phyloP scores from a whole-genome alignment of 2,888 invertebrate genomes.

The Megalurothrips usitatus region DNA sequence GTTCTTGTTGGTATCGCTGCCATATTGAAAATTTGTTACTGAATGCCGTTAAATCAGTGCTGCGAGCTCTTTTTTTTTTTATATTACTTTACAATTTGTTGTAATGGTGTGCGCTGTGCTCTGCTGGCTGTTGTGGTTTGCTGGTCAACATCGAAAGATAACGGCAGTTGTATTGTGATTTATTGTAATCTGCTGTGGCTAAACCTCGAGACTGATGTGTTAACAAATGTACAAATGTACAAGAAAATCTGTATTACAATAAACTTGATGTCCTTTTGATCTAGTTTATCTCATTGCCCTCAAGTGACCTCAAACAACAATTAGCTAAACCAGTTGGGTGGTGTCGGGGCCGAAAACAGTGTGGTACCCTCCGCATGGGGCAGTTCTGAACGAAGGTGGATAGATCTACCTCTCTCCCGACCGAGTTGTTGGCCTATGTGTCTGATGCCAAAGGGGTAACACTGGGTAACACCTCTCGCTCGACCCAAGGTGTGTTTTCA shows the following conservation, averaged over 20 bases:
- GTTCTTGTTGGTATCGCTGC: background rate
- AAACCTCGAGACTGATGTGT: slow-evolving; percentile 26
- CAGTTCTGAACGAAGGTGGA: too few relatives aligned
- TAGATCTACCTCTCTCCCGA: too few relatives aligned
- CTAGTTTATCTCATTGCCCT: background rate
- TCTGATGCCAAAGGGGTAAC: too few relatives aligned
- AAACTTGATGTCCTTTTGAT: background rate
- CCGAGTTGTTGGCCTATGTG: too few relatives aligned
- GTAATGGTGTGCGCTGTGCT: background rate
- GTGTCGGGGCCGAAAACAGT: too few relatives aligned
- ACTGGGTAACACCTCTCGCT: too few relatives aligned
- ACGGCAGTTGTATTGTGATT: slow-evolving; percentile 12
- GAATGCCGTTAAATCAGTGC: background rate
- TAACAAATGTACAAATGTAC: slow-evolving; percentile 14
- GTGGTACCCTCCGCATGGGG: too few relatives aligned
- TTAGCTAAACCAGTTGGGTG: too few relatives aligned
- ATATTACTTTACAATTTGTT: slow-evolving; percentile 12
- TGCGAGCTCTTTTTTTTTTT: background rate
- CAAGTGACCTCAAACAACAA: background rate
- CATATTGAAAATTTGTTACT: background rate
- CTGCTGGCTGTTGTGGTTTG: slow-evolving; percentile 19
- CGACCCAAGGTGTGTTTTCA: too few relatives aligned
- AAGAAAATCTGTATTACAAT: background rate
- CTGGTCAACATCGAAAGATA: slow-evolving; percentile 12
- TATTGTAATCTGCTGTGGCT: slow-evolving; percentile 13